Percentiles rank a stretch among this genome's conserved stretches.
Evolutionary conservation across 2,113 vertebrate genomes (phyloP).

Genomic region (Oenanthe melanoleuca): DNA sequence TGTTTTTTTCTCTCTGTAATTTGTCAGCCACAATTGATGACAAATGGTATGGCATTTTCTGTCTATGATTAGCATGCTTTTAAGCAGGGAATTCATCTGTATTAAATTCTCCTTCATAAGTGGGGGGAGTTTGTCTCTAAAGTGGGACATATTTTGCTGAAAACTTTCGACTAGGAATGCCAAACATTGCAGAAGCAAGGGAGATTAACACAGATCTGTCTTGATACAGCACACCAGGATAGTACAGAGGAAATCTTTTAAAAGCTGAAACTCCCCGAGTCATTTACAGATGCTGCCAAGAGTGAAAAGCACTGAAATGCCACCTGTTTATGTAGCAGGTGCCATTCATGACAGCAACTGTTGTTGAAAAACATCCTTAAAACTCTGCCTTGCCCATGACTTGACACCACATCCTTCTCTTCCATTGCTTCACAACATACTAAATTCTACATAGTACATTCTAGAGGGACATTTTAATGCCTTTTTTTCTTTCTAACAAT

Average conservation of each 20-base stretch:
- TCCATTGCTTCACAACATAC: background rate
- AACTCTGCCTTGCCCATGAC: background rate
- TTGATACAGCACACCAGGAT: background rate
- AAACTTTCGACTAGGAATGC: conserved; percentile 21
- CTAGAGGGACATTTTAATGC: background rate
- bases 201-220: background rate
- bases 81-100: conserved; percentile 26
- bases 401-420: background rate
- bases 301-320: background rate
- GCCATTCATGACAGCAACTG: background rate
- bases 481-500: background rate
- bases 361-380: background rate
- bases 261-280: background rate
- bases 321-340: background rate
- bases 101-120: background rate
- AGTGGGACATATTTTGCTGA: background rate
- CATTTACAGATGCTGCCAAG: background rate
- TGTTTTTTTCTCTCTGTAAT: background rate
- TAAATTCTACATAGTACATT: background rate
- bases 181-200: background rate
- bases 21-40: background rate
- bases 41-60: conserved; percentile 16
- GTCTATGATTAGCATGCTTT: background rate
- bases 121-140: background rate
- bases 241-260: background rate